A percentile compares a stretch with the other conserved stretches of the same genome.
phyloP scores from a whole-genome alignment of 2,888 invertebrate genomes.

The Nyleta sp. region DNA sequence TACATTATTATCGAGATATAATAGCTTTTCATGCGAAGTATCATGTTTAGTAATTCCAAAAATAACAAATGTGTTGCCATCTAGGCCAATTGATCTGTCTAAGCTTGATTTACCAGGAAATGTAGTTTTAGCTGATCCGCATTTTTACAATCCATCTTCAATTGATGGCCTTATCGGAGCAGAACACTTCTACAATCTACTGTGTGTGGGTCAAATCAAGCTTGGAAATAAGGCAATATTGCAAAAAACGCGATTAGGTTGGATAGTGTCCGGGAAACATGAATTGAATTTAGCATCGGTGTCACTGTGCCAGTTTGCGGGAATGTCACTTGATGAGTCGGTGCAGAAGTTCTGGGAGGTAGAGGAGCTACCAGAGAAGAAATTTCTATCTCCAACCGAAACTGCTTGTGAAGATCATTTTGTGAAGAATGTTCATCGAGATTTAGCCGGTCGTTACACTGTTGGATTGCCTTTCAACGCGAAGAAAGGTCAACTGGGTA shows the following conservation, averaged over 20 bases:
- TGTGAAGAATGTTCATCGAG: slow-evolving; percentile 19
- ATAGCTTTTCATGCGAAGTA: slow-evolving; percentile 11
- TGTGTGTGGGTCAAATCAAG: slow-evolving; percentile 37
- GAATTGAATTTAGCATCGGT: not conserved
- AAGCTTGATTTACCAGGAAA: slow-evolving; percentile 43
- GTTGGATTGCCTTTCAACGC: slow-evolving; percentile 29
- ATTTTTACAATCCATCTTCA: slow-evolving; percentile 39
- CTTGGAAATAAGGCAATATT: not conserved
- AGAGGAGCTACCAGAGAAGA: slow-evolving; percentile 10
- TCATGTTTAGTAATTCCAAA: slow-evolving; percentile 39
- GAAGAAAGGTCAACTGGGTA: not conserved
- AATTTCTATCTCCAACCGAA: slow-evolving; percentile 39
- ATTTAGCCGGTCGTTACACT: slow-evolving; percentile 41
- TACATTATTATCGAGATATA: slow-evolving; percentile 30
- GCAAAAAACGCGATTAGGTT: slow-evolving; percentile 25
- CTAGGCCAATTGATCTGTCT: slow-evolving; percentile 15
- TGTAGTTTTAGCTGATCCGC: slow-evolving; percentile 46
- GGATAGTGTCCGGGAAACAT: slow-evolving; percentile 36
- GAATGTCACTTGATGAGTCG: not conserved
- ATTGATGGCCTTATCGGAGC: slow-evolving; percentile 54
- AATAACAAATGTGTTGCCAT: slow-evolving; percentile 46
- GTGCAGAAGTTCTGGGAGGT: slow-evolving; percentile 44
- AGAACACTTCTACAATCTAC: slow-evolving; percentile 32
- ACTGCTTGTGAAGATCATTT: slow-evolving; percentile 59
- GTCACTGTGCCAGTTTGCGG: not conserved